phyloP scores from a whole-genome alignment of 2,888 invertebrate genomes.

The Nesidiocoris tenuis region DNA sequence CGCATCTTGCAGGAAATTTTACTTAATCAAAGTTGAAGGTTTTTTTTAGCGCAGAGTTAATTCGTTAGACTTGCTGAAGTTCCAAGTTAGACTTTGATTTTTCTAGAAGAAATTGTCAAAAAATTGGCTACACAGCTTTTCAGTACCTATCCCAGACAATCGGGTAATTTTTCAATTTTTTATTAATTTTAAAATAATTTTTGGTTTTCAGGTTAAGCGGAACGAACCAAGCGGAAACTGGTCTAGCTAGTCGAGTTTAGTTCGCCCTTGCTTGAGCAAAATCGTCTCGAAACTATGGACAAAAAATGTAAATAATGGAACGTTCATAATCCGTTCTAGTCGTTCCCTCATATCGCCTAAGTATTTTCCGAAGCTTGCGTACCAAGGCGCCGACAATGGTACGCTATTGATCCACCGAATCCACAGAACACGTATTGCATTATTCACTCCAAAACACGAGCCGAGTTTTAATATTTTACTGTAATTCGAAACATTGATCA shows the following conservation, averaged over 20 bases:
- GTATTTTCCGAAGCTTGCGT: background rate
- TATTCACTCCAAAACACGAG: too few relatives aligned
- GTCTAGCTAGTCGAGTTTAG: constrained; percentile 36
- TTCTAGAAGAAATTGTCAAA: too few relatives aligned
- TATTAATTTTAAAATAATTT: background rate
- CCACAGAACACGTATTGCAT: too few relatives aligned
- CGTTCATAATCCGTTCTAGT: constrained; percentile 31
- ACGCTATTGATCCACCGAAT: background rate
- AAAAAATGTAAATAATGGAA: constrained; percentile 28
- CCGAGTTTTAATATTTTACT: too few relatives aligned
- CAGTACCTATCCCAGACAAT: too few relatives aligned
- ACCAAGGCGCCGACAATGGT: background rate
- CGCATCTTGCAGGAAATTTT: too few relatives aligned
- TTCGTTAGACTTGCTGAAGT: too few relatives aligned
- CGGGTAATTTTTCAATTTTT: too few relatives aligned
- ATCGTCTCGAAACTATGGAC: background rate
- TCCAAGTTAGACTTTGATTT: too few relatives aligned
- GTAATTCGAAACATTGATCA: too few relatives aligned
- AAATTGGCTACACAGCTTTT: too few relatives aligned
- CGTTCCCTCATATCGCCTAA: constrained; percentile 12
- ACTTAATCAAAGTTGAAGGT: too few relatives aligned
- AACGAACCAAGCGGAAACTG: constrained; percentile 30
- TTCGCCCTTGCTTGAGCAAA: constrained; percentile 19
- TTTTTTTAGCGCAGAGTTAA: background rate
- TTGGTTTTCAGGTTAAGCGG: constrained; percentile 32